Evolutionary conservation across 2,888 invertebrate genomes (phyloP), one percentile per base, ranked within the genome.

Genomic region (Caenorhabditis sp.): DNA sequence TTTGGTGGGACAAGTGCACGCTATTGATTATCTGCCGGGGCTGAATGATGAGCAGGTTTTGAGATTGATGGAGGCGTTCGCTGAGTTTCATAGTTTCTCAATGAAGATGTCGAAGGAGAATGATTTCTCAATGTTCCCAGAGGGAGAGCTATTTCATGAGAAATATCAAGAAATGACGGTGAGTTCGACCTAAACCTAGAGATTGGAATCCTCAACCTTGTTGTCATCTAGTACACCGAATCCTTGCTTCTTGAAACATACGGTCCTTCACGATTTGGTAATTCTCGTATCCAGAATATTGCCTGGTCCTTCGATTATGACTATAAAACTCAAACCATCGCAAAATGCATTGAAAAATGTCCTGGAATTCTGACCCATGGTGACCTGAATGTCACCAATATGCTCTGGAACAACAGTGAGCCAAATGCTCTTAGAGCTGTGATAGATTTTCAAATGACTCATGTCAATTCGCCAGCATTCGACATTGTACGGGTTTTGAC

Each of bases 1-100:
- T 31, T 38, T 71, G 5, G 58, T 36, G 0, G 27, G 57, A 27
- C 59, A 38, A n/a, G 53, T 67, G 21, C 62, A 56, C 25, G 63
- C 60, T 14, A 67, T 59, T 4, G 71, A 71, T 8, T 64, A 67
- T 57, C 25, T 71, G 36, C 71, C 71, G 7, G 71, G 71, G 5
- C n/a, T 71, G 12, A 61, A 54, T 20, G 57, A 61, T 5, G 56
- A 53, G 17, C 67, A 71, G 38, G 61, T 71, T 21, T 25, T 57
- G 21, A 7, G 26, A 8, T 23, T 57, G 36, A 27, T 57, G 36
- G 57, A 57, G 25, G 57, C 57, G 7, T 23, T 57, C 4, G 57
- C 57, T 23, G 57, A 27, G 2, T 26, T 57, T 25, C 57, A 57
- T 17, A 20, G 52, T n/a, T 21, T 52, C 21, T 17, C 52, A 4